Percentiles rank a stretch among this genome's conserved stretches.
Conservation (phyloP, 1,140 invertebrate genomes). For the Brachionus paranguensis region DNA sequence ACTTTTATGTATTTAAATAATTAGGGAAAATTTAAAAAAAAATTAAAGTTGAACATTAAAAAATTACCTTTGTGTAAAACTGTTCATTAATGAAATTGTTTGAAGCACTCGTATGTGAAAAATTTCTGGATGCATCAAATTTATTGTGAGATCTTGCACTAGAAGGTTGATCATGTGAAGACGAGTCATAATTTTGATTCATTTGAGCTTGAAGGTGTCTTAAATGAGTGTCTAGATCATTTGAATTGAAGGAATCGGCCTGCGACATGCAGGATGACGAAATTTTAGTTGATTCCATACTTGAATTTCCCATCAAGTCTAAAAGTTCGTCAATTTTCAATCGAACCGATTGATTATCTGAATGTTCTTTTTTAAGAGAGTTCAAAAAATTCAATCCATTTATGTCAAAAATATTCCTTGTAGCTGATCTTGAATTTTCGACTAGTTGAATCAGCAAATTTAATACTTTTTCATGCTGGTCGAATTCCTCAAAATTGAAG, state of each 20-base stretch:
- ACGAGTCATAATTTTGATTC: neutral
- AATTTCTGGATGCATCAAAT: neutral
- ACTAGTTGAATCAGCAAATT: constrained; percentile 46
- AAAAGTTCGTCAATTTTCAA: neutral
- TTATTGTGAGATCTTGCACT: neutral
- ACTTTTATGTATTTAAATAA: too few relatives aligned
- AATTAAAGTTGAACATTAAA: too few relatives aligned
- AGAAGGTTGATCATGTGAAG: neutral
- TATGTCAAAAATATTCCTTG: neutral
- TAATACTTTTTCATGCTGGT: constrained; percentile 45
- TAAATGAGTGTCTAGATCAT: neutral
- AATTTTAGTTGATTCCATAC: neutral
- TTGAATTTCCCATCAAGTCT: neutral
- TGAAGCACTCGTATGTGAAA: neutral
- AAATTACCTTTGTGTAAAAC: neutral
- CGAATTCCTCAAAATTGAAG: constrained; percentile 48
- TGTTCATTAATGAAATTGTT: neutral
- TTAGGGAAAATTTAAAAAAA: too few relatives aligned
- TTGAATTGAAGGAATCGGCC: neutral
- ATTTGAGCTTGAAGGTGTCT: constrained; percentile 14
- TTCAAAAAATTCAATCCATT: constrained; percentile 17
- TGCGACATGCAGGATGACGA: neutral
- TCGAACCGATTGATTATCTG: neutral
- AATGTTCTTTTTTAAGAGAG: constrained; percentile 4
- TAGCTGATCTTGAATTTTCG: neutral